Conservation (phyloP, 2,113 vertebrate genomes). For the Salvelinus fontinalis region DNA sequence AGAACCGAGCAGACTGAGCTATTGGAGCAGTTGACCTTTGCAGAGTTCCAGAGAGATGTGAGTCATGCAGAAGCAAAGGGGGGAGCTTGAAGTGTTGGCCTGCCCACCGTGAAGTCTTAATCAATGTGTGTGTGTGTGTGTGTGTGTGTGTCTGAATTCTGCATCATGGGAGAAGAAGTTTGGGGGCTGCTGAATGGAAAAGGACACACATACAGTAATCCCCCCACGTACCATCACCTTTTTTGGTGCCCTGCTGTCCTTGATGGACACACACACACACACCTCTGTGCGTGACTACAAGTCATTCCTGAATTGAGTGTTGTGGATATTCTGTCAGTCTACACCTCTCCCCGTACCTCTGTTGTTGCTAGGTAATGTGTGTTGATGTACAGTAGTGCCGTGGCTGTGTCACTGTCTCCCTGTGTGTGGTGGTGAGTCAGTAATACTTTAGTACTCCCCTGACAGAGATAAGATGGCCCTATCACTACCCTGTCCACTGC, state of each 20-base stretch:
- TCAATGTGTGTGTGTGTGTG: constrained; percentile 9
- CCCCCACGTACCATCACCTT: not conserved
- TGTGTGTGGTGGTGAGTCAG: too few relatives aligned
- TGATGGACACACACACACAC: not conserved
- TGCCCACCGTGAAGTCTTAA: constrained; percentile 19
- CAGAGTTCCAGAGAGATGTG: not conserved
- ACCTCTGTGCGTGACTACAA: not conserved
- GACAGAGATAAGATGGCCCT: too few relatives aligned
- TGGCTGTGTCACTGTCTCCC: constrained; percentile 7
- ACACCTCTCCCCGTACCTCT: constrained; percentile 32
- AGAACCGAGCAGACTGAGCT: not conserved
- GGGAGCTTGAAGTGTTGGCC: not conserved
- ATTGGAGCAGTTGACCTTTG: not conserved
- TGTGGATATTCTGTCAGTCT: constrained; percentile 20
- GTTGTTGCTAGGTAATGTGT: constrained; percentile 8
- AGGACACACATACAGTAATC: not conserved
- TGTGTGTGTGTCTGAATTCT: not conserved
- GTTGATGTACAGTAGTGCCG: not conserved
- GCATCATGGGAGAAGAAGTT: not conserved
- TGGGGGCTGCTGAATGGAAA: not conserved
- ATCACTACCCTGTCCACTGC: too few relatives aligned
- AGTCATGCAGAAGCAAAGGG: constrained; percentile 28
- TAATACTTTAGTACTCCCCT: too few relatives aligned
- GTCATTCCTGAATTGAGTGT: too few relatives aligned
- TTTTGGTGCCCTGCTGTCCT: not conserved